Conservation (phyloP, 2,888 invertebrate species). For the Lagria hirta region DNA sequence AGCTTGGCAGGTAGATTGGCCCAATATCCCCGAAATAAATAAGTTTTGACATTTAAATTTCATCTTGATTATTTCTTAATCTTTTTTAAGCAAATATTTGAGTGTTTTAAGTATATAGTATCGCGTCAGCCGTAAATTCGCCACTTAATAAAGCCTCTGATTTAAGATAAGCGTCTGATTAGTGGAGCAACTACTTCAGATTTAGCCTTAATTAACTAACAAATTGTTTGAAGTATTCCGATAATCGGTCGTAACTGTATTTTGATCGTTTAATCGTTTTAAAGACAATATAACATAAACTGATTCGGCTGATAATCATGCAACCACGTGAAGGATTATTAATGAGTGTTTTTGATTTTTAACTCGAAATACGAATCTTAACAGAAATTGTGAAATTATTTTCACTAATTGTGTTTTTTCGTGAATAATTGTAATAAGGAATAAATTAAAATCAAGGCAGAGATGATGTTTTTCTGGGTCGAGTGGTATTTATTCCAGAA, state of each 20-base stretch:
- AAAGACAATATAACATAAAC: constrained; percentile 14
- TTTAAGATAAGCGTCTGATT: constrained; percentile 33
- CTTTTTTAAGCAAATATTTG: constrained; percentile 30
- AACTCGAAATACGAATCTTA: no score
- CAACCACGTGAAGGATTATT: constrained; percentile 12
- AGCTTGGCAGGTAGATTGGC: constrained; percentile 30
- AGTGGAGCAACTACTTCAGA: constrained; percentile 31
- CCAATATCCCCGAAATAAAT: constrained; percentile 21
- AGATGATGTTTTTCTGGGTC: no score
- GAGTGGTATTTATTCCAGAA: no score
- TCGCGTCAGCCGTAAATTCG: constrained; percentile 24
- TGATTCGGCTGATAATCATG: constrained; percentile 7
- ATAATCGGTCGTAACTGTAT: constrained; percentile 21
- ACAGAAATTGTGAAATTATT: no score
- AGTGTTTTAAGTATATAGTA: constrained; percentile 29
- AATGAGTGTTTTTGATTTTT: no score
- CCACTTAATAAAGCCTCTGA: constrained; percentile 25
- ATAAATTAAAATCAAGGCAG: no score
- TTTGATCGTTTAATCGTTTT: constrained; percentile 15
- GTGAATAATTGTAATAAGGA: no score
- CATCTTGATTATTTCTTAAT: constrained; percentile 21
- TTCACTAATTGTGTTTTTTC: no score
- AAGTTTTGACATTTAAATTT: constrained; percentile 12
- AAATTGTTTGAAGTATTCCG: constrained; percentile 22
- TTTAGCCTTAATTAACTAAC: constrained; percentile 27